Evolutionary conservation across 1,140 invertebrate species (phyloP), one percentile per base, ranked within the genome.

Genomic region (Bombus confusus): DNA sequence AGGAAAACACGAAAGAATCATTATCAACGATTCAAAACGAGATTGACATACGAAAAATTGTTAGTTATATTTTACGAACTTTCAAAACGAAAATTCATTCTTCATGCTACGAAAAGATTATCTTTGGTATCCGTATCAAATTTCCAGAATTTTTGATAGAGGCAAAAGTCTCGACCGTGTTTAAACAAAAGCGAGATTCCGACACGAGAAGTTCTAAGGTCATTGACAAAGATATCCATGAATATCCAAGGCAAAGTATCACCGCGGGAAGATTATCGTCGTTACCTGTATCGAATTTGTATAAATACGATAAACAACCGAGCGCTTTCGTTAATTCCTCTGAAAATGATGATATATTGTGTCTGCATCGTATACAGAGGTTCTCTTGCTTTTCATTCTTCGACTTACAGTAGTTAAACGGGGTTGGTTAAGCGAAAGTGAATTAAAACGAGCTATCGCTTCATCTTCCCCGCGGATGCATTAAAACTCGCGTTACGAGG

Each of bases 401-500:
- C 47, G n/a, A 37, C 71, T 82, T 66, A 64, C 13, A 13, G 10
- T 13, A 57, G 13, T 47, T 75, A 47, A 82, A 28, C 28, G 68
- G 13, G 5, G 9, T 22, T n/a, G 72, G n/a, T 64, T 64, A 43
- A 74, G 34, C 69, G 79, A 34, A 62, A 62, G 59, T n/a, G 59
- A 28, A 80, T 73, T 62, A 64, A 64, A 43, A 34, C 31, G 34
- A n/a, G n/a, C 37, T 39, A 52, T 62, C 59, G 59, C 59, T 28
- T 62, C 59, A 28, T 25, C 59, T 62, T 28, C 10, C 12, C 59
- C 22, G 9, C 3, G 81, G 34, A 15, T 31, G 31, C 22, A 39
- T 76, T 83, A 66, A 75, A 83, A 52, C 34, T 25, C 22, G 59
- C 13, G 41, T 75, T 59, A 82, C 80, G 73, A n/a, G 2, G 12